phyloP scores from a whole-genome alignment of 1,140 invertebrate genomes.

The Meloidogyne floridensis region DNA sequence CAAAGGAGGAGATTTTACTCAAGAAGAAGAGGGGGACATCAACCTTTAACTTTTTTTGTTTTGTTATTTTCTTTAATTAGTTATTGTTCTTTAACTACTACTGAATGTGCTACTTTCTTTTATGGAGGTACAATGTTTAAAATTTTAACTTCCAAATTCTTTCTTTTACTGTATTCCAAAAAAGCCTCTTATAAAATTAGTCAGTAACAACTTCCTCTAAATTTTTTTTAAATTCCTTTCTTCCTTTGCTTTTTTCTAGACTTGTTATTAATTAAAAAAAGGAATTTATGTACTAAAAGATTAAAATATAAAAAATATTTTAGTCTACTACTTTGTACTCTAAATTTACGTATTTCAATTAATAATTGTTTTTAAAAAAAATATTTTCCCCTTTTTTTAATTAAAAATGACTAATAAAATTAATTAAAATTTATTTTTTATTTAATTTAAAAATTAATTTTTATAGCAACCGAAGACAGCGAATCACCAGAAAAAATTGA shows the following conservation, averaged over 20 bases:
- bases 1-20: not conserved
- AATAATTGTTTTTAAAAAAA: not conserved
- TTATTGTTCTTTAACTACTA: conserved; percentile 1
- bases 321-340: not conserved
- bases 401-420: not conserved
- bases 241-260: too few species aligned
- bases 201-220: too few species aligned
- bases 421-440: not conserved
- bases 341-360: not conserved
- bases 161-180: too few species aligned
- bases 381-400: not conserved
- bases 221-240: too few species aligned
- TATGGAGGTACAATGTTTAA: not conserved
- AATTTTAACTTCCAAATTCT: too few species aligned
- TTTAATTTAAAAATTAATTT: not conserved
- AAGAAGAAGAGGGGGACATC: not conserved
- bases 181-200: too few species aligned
- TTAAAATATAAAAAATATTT: too few species aligned
- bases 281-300: too few species aligned
- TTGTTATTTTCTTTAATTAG: conserved; percentile 10
- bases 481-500: conserved; percentile 16
- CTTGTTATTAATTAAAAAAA: too few species aligned
- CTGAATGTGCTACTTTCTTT: conserved; percentile 21
- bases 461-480: conserved; percentile 22
- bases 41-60: conserved; percentile 2